Evolutionary conservation across 2,797 vertebrate species (phyloP).

Genomic region (Gallirallus australis): DNA sequence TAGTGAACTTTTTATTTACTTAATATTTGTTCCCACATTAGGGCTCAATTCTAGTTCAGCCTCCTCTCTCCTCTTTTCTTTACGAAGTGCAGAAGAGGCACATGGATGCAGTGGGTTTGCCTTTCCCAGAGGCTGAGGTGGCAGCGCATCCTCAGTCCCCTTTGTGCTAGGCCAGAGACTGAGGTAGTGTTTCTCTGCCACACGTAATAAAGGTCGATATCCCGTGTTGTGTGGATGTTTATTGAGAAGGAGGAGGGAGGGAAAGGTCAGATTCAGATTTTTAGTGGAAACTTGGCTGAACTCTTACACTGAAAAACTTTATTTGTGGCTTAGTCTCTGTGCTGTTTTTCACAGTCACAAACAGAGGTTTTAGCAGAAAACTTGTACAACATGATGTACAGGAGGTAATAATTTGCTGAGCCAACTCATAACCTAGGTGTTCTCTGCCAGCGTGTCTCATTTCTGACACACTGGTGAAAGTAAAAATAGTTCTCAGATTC

Average conservation of each 20-base stretch:
- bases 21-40: neutral
- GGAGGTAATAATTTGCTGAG: neutral
- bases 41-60: neutral
- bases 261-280: neutral
- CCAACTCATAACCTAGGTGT: neutral
- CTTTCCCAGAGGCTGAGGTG: neutral
- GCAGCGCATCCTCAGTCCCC: neutral
- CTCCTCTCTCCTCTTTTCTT: neutral
- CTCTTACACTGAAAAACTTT: neutral
- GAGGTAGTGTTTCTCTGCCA: neutral
- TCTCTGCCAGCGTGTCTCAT: neutral
- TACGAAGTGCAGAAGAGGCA: neutral
- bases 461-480: neutral
- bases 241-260: neutral
- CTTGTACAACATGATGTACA: neutral
- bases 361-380: neutral
- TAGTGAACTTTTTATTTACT: neutral
- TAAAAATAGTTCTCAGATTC: neutral
- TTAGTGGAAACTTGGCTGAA: neutral
- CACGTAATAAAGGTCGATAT: neutral
- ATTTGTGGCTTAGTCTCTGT: neutral
- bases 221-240: neutral
- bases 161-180: neutral
- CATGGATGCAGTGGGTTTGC: neutral
- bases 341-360: neutral